phyloP scores from a whole-genome alignment of 2,113 vertebrate species.

The Takifugu flavidus region DNA sequence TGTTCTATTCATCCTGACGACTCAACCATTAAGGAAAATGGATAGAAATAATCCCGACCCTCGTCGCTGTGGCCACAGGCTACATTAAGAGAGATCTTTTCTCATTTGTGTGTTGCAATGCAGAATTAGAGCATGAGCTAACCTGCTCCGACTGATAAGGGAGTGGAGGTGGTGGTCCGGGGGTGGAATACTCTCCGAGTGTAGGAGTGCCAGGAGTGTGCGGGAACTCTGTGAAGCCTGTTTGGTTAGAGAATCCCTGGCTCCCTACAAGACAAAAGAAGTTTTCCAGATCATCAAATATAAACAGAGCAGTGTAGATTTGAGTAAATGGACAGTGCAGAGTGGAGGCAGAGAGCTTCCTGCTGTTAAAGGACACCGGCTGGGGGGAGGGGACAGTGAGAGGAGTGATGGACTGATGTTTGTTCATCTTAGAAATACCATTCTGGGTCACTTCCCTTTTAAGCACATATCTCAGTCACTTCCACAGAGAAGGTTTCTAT shows the following conservation, averaged over 20 bases:
- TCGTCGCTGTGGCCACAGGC: constrained; percentile 3
- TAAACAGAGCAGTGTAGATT: constrained; percentile 9
- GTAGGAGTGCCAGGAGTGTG: constrained; percentile 81
- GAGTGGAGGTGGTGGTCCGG: constrained; percentile 75
- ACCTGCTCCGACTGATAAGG: constrained; percentile 84
- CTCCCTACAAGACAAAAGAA: constrained; percentile 54
- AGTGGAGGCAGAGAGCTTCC: constrained; percentile 3
- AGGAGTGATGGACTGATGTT: neutral
- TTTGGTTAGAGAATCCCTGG: constrained; percentile 80
- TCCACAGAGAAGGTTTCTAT: neutral
- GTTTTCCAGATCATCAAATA: neutral
- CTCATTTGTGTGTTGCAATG: neutral
- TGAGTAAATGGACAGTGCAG: neutral
- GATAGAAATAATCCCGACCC: neutral
- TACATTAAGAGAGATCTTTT: neutral
- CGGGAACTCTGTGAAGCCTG: constrained; percentile 84
- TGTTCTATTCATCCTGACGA: neutral
- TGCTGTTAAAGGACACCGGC: constrained; percentile 1
- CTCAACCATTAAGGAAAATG: constrained; percentile 7
- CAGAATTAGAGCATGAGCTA: neutral
- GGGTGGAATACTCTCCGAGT: constrained; percentile 79
- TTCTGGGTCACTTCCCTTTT: constrained; percentile 25
- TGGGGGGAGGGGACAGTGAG: neutral
- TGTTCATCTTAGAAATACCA: neutral
- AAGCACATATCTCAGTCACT: neutral